phyloP scores from a whole-genome alignment of 2,888 invertebrate genomes.

The Poecilus cupreus region DNA sequence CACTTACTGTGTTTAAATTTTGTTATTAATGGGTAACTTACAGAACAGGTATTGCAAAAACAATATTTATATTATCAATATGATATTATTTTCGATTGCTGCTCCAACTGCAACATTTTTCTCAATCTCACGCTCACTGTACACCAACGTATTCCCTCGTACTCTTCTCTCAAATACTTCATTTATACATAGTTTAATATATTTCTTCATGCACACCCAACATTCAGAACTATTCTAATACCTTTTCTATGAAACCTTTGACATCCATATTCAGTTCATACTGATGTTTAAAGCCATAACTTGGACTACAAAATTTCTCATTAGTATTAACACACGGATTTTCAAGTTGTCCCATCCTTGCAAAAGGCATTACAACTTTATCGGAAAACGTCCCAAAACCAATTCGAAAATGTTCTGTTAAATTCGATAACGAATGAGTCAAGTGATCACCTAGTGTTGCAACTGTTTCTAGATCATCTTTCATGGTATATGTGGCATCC shows the following conservation, averaged over 20 bases:
- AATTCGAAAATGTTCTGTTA: slow-evolving; percentile 83
- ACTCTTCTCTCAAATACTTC: too few relatives aligned
- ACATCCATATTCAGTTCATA: slow-evolving; percentile 78
- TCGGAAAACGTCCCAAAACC: slow-evolving; percentile 88
- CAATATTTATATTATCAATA: too few relatives aligned
- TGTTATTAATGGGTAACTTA: too few relatives aligned
- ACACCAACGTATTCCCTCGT: too few relatives aligned
- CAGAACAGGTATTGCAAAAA: too few relatives aligned
- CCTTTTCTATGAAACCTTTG: slow-evolving; percentile 73
- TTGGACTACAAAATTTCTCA: slow-evolving; percentile 79
- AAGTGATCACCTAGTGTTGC: slow-evolving; percentile 80
- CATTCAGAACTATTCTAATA: slow-evolving; percentile 44
- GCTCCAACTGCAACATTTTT: too few relatives aligned
- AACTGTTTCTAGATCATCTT: slow-evolving; percentile 87
- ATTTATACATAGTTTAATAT: too few relatives aligned
- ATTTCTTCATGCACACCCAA: too few relatives aligned
- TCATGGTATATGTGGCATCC: slow-evolving; percentile 94
- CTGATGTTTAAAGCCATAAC: slow-evolving; percentile 89
- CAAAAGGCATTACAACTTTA: slow-evolving; percentile 85
- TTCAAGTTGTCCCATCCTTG: slow-evolving; percentile 73
- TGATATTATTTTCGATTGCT: not conserved
- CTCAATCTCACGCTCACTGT: too few relatives aligned
- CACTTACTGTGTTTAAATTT: too few relatives aligned
- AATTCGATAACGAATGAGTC: slow-evolving; percentile 76
- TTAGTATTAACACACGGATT: slow-evolving; percentile 79